Conservation (phyloP, 1,140 invertebrate genomes). For the Diabrotica undecimpunctata region DNA sequence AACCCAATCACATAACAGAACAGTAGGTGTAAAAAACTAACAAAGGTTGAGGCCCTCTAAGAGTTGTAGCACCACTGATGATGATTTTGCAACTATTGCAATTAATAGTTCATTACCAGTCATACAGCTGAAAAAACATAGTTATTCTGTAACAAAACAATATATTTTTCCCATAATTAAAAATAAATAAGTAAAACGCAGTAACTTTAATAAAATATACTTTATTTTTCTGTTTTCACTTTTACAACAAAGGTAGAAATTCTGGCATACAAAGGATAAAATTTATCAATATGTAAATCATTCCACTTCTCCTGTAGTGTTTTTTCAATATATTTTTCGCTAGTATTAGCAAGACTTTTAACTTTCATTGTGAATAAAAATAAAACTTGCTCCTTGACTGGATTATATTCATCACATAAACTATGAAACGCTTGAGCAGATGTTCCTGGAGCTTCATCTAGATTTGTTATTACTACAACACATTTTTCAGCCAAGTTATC, state of each 20-base stretch:
- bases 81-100: too few species aligned
- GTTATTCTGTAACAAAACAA: too few species aligned
- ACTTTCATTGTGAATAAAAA: constrained; percentile 53
- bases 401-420: constrained; percentile 54
- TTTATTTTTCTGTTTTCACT: constrained; percentile 17
- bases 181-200: not conserved
- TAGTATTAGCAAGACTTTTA: constrained; percentile 22
- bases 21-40: too few species aligned
- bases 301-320: constrained; percentile 32
- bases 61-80: too few species aligned
- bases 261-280: constrained; percentile 39
- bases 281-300: constrained; percentile 36
- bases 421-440: constrained; percentile 54
- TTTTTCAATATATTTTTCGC: constrained; percentile 26
- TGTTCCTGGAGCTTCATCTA: constrained; percentile 47
- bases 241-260: constrained; percentile 34
- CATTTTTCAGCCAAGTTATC: constrained; percentile 31
- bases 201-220: too few species aligned
- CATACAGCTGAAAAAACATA: too few species aligned
- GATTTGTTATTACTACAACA: constrained; percentile 49
- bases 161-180: too few species aligned
- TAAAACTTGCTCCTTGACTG: constrained; percentile 49
- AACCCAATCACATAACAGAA: too few species aligned
- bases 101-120: too few species aligned
- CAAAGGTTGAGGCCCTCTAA: too few species aligned